phyloP scores from a whole-genome alignment of 2,113 vertebrate species.

The Hippopotamus amphibius region DNA sequence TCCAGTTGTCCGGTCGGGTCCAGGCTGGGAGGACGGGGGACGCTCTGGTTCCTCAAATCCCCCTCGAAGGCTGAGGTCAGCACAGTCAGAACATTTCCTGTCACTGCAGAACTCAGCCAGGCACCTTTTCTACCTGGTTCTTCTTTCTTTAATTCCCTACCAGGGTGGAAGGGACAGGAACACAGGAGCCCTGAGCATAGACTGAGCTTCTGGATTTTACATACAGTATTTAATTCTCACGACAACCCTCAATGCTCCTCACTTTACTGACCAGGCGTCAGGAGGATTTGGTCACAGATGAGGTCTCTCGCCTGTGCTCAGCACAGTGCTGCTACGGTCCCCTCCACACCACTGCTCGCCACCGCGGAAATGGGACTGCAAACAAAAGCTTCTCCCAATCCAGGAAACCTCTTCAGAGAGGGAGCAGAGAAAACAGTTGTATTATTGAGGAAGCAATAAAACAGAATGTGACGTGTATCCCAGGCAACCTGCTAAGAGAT shows the following conservation, averaged over 20 bases:
- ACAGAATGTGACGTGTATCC: background rate
- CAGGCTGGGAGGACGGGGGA: background rate
- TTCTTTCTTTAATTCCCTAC: background rate
- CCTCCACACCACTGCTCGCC: accelerated
- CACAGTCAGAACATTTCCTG: accelerated
- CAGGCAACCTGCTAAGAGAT: background rate
- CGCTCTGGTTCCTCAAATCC: background rate
- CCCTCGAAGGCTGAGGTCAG: background rate
- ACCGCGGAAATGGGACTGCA: background rate
- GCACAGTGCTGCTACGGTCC: background rate
- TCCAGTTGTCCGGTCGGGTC: background rate
- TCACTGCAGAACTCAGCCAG: background rate
- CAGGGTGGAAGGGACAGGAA: no score
- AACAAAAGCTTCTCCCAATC: background rate
- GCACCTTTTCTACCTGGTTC: background rate
- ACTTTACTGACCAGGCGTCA: background rate
- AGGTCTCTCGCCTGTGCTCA: no score
- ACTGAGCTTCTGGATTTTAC: background rate
- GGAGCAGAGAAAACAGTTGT: background rate
- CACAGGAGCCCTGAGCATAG: background rate
- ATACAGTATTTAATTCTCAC: no score
- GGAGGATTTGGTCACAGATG: background rate
- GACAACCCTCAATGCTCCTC: background rate
- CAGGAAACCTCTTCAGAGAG: background rate
- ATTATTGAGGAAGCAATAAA: background rate